Evolutionary conservation across 2,888 invertebrate genomes (phyloP).

Genomic region (Amiota mariae): DNA sequence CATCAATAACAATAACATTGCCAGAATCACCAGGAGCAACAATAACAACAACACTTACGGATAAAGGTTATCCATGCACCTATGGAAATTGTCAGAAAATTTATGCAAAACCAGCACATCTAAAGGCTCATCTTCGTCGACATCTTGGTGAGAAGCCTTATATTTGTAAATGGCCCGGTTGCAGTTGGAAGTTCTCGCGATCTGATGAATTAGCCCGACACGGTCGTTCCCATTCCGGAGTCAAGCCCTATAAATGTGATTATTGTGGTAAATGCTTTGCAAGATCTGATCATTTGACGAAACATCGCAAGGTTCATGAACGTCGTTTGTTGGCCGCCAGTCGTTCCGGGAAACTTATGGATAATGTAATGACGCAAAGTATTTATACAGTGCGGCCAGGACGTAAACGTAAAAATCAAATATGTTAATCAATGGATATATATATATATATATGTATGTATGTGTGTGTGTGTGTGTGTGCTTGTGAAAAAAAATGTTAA

Average conservation of each 20-base stretch:
- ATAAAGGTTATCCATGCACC: slow-evolving; percentile 80
- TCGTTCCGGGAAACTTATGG: slow-evolving; percentile 60
- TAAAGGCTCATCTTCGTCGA: slow-evolving; percentile 89
- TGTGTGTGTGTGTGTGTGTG: too few species aligned
- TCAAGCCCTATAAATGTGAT: slow-evolving; percentile 93
- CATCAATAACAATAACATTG: too few species aligned
- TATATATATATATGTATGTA: neutral
- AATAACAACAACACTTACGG: slow-evolving; percentile 53
- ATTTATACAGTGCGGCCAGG: slow-evolving; percentile 70
- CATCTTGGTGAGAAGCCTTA: slow-evolving; percentile 88
- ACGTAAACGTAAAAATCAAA: slow-evolving; percentile 70
- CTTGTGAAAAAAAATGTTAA: neutral
- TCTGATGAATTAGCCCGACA: slow-evolving; percentile 96
- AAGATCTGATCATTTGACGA: slow-evolving; percentile 93
- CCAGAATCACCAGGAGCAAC: too few species aligned
- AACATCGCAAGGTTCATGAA: slow-evolving; percentile 90
- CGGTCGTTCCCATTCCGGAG: slow-evolving; percentile 93
- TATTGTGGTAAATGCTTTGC: slow-evolving; percentile 92
- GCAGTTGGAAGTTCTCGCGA: slow-evolving; percentile 93
- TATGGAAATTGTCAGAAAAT: slow-evolving; percentile 84
- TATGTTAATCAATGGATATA: slow-evolving; percentile 34
- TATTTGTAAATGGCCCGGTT: slow-evolving; percentile 84
- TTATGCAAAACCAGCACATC: slow-evolving; percentile 91
- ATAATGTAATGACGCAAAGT: slow-evolving; percentile 61
- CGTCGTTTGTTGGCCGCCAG: slow-evolving; percentile 75